A percentile compares a stretch with the other conserved stretches of the same genome.
Conservation (phyloP, 2,888 invertebrate species). For the Macaria liturata region DNA sequence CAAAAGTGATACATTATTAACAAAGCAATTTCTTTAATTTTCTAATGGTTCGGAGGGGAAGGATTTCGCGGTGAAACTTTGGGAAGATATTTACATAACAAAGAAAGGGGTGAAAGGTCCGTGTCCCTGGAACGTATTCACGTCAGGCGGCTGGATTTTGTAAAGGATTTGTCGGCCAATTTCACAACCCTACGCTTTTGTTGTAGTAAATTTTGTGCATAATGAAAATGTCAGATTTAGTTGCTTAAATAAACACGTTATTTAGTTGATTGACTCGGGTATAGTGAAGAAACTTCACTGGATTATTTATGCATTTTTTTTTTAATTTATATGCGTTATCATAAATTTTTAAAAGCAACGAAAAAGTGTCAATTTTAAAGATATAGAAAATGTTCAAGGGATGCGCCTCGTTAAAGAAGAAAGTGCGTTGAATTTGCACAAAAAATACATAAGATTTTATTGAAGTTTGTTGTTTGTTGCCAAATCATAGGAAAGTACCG, state of each 20-base stretch:
- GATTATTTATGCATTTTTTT: conserved; percentile 25
- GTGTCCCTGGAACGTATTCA: conserved; percentile 68
- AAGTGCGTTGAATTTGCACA: conserved; percentile 35
- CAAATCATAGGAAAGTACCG: conserved; percentile 55
- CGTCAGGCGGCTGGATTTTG: conserved; percentile 65
- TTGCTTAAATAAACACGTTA: conserved; percentile 43
- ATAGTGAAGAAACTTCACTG: conserved; percentile 38
- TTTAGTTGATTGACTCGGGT: conserved; percentile 45
- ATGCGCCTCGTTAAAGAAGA: not conserved
- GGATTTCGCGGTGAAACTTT: conserved; percentile 72
- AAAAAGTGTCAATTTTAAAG: no score
- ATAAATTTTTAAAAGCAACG: no score
- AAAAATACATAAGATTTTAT: conserved; percentile 59
- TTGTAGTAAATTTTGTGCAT: conserved; percentile 55
- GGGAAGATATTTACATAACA: conserved; percentile 74
- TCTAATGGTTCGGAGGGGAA: conserved; percentile 71
- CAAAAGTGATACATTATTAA: conserved; percentile 52
- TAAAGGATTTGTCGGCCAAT: conserved; percentile 71
- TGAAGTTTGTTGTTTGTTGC: conserved; percentile 61
- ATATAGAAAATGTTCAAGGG: no score
- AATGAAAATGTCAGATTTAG: conserved; percentile 48
- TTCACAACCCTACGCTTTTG: conserved; percentile 60
- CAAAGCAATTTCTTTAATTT: conserved; percentile 74
- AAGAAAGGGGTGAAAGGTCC: conserved; percentile 67
- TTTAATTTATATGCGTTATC: no score